phyloP scores from a whole-genome alignment of 2,888 invertebrate genomes.

The Polymixis flavicincta region DNA sequence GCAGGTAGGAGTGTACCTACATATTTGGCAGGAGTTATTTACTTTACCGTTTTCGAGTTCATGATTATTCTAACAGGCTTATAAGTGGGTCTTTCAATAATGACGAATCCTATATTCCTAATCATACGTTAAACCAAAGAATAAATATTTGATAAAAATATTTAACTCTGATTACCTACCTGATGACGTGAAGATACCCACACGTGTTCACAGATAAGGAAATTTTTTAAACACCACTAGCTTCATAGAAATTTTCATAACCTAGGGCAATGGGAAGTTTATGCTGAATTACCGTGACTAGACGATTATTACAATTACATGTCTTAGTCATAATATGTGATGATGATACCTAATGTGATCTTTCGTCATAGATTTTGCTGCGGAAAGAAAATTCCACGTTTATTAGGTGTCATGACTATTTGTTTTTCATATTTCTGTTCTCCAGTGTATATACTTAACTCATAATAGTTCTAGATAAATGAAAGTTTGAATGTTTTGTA shows the following conservation, averaged over 20 bases:
- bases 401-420: background rate
- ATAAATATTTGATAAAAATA: background rate
- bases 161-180: background rate
- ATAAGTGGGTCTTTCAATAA: background rate
- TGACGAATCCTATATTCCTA: slow-evolving; percentile 7
- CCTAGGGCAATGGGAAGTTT: slow-evolving; percentile 37
- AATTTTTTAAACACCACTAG: background rate
- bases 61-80: slow-evolving; percentile 21
- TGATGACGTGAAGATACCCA: background rate
- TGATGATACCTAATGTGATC: background rate
- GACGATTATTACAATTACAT: slow-evolving; percentile 11
- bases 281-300: slow-evolving; percentile 29
- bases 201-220: slow-evolving; percentile 5
- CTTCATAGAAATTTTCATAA: slow-evolving; percentile 31
- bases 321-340: slow-evolving; percentile 32
- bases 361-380: slow-evolving; percentile 18
- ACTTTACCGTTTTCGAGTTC: slow-evolving; percentile 5
- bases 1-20: background rate
- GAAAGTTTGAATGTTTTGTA: background rate
- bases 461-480: background rate
- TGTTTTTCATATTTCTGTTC: background rate
- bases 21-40: slow-evolving; percentile 14
- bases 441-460: background rate
- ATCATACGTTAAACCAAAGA: background rate
- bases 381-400: slow-evolving; percentile 5